Evolutionary conservation across 2,888 invertebrate genomes (phyloP), one percentile per base, ranked within the genome.

Genomic region (Trachelus stipa): DNA sequence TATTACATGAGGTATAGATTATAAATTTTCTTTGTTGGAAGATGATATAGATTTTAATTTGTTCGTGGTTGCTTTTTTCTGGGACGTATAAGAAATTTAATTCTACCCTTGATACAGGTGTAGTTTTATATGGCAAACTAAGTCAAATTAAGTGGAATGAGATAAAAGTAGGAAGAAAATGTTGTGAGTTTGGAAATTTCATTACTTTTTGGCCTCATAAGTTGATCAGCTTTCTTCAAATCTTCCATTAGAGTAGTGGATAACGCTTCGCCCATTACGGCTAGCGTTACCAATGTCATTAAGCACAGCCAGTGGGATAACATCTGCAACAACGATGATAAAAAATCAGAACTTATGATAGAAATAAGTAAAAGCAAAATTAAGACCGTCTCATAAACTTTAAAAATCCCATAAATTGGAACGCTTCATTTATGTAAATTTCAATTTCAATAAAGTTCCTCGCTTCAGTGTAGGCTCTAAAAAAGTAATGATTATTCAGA

Each of bases 191-290:
- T 23, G 40, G 40, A 1, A 56, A 56, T 56, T 23, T 56, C 40
- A 23, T 56, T 85, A 91, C 91, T 87, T 89, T 91, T 91, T 12
- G 90, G 88, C 80, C 88, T 85, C 80, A 87, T 84, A 4, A 84
- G 80, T 75, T 90, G 87, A 31, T 90, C 90, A 12, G 85, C 82
- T 79, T 90, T 89, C 77, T 90, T 88, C 12, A 84, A 82, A 73
- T 90, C 89, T 9, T 89, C 88, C 79, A 88, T 81, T 34, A 89
- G 74, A 68, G 87, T 89, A 15, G 87, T 84, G 3, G 91, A 87
- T 73, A 91, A 80, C 3, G 89, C 86, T 74, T 87, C 83, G 69
- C 84, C 87, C 74, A 83, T 75, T 34, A 83, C 83, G 76, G 85
- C 79, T 68, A 87, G 69, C 35, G 85, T 83, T 79, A 87, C 84